Base-by-base conservation (phyloP, 2,888 invertebrate species). In the Pandemis corylana region DNA sequence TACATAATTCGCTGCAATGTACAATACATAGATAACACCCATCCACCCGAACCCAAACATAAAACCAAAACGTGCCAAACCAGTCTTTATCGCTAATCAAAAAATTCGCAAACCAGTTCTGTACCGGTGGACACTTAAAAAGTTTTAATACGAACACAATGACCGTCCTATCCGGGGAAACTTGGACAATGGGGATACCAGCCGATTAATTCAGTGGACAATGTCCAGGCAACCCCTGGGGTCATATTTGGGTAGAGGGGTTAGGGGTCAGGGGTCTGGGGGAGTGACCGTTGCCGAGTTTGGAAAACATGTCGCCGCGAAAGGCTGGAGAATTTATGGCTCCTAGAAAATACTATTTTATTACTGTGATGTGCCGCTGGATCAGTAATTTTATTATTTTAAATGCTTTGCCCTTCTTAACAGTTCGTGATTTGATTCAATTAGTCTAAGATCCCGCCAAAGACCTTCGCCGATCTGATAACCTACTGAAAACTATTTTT, bases 201-300 rank as follows among this genome's bases (percentile, higher is more conserved):
- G 89, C 88, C 93, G 94, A 94, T 94, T 94, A 94, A 93, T 93
- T 89, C 89, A 81, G 79, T 84, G 79, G 86, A 94, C 94, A 94
- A 94, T 91, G 89, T 85, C 88, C 88, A 83, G 83, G 89, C 89
- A 87, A 89, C 86, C 84, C 87, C 62, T 7, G 80, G 80, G 94
- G 94, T 94, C 93, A 94, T 93, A 93, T 94, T 94, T 94, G 91
- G 94, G 93, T 90, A 92, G 87, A 89, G 76, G 89, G 93, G 92
- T 93, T 86, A 93, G 85, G 91, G 93, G 93, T 92, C 92, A 92
- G 87, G 90, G 93, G 87, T 83, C 78, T 71, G 81, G 85, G 92
- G 94, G 94, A 92, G 94, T 94, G 94, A 92, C 91, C 76, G 85
- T 88, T 83, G 80, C 77, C 77, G 76, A 84, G 90, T 91, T 91